phyloP scores from a whole-genome alignment of 2,797 vertebrate genomes.

The Anisognathus igniventris region DNA sequence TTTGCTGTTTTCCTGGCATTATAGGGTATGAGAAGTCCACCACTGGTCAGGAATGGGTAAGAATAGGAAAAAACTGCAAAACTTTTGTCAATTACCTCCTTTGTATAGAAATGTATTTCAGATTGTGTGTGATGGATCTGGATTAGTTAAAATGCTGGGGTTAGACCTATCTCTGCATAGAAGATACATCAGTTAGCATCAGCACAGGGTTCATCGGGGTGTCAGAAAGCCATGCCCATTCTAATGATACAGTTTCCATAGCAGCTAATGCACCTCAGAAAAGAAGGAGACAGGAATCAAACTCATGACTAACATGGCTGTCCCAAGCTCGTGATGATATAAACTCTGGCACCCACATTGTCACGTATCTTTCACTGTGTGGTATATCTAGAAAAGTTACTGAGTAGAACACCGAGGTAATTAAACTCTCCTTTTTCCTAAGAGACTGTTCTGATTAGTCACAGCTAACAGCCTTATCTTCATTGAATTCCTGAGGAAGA shows the following conservation, averaged over 20 bases:
- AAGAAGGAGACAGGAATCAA: slow-evolving; percentile 38
- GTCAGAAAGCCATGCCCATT: slow-evolving; percentile 29
- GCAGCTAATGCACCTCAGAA: slow-evolving; percentile 44
- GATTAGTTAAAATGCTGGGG: neutral
- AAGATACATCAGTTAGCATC: neutral
- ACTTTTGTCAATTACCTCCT: neutral
- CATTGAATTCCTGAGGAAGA: slow-evolving; percentile 10
- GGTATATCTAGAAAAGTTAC: slow-evolving; percentile 46
- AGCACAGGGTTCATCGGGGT: slow-evolving; percentile 10
- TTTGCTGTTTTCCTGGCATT: neutral
- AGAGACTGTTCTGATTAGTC: slow-evolving; percentile 41
- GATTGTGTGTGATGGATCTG: neutral
- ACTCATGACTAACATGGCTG: slow-evolving; percentile 42
- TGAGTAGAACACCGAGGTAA: neutral
- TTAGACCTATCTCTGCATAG: neutral
- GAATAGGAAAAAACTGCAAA: neutral
- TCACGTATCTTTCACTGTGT: slow-evolving; percentile 50
- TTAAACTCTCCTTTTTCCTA: slow-evolving; percentile 35
- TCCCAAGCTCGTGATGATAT: slow-evolving; percentile 19
- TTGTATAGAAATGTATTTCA: neutral
- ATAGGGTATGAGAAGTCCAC: neutral
- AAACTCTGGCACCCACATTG: slow-evolving; percentile 47
- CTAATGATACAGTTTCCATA: slow-evolving; percentile 55
- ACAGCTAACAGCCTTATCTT: slow-evolving; percentile 24
- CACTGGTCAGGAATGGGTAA: neutral